Evolutionary conservation across 1,140 invertebrate species (phyloP), one percentile per base, ranked within the genome.

Genomic region (Drosophila novamexicana): DNA sequence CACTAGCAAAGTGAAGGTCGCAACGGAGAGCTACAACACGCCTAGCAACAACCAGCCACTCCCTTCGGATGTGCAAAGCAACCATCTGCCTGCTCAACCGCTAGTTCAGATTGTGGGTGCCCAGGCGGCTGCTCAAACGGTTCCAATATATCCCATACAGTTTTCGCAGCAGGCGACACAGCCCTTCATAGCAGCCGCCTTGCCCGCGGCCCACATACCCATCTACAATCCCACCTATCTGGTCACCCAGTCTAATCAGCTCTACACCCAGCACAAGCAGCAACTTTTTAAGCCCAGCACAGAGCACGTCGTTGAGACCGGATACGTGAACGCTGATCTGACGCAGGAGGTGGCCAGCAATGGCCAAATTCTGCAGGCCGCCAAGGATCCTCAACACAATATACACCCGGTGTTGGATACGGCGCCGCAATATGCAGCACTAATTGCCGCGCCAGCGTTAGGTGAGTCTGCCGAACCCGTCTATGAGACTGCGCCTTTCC

Each of bases 1-100:
- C 7, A 81, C 92, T 3, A 64, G 77, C 0, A 93, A 93, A 68
- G 76, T 94, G 0, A 92, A 92, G 1, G 84, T 91, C 1, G 85
- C 93, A 5, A 86, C 72, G 3, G 93, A 94, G 66, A 84, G 92
- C 10, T 90, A 91, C 36, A 93, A 93, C 29, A 68, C 85, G 6
- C 93, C 93, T 1, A 93, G 92, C 92, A 93, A 93, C 75, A 93
- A 83, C 3, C 93, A 94, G 59, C 93, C 93, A 56, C 73, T 86
- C 18, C 92, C 91, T 3, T 47, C 73, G 5, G 91, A 92, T 62
- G 77, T 92, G 1, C 89, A 88, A 65, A 81, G 61, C n/a, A 92
- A 91, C 47, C 81, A 77, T 44, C 56, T 92, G 62, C 81, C 88
- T 7, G 90, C 90, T 5, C 90, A 92, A 37, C 88, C 91, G 0